Conservation (phyloP, 2,113 vertebrate genomes). For the Hemichromis elongatus region DNA sequence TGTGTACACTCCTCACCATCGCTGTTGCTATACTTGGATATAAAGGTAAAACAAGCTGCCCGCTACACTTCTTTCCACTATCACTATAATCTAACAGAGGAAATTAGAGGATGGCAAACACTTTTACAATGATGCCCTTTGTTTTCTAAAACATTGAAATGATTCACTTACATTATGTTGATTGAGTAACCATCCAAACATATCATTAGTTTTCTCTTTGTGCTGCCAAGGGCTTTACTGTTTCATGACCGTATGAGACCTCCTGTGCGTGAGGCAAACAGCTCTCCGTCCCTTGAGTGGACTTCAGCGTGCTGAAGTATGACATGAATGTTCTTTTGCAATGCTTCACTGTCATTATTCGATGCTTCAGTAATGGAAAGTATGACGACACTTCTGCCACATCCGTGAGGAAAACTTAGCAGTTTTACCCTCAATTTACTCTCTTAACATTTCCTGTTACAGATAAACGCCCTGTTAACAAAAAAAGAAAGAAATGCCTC, state of each 20-base stretch:
- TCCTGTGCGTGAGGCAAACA: background rate
- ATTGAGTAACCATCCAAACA: background rate
- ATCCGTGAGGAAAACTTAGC: background rate
- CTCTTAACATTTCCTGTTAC: background rate
- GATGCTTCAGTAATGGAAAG: conserved; percentile 17
- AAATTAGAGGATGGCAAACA: background rate
- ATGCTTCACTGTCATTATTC: background rate
- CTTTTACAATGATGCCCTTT: background rate
- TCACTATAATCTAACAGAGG: background rate
- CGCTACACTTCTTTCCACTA: background rate
- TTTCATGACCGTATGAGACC: background rate
- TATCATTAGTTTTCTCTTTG: conserved; percentile 11
- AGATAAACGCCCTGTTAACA: background rate
- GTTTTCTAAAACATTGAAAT: background rate
- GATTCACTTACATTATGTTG: background rate
- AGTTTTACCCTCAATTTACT: background rate
- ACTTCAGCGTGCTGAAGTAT: background rate
- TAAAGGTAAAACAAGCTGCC: conserved; percentile 79
- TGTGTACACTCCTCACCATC: conserved; percentile 89
- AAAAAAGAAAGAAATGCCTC: background rate
- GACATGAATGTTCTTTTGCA: background rate
- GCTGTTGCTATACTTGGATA: conserved; percentile 92
- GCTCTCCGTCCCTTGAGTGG: background rate
- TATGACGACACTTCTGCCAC: background rate
- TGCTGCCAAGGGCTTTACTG: conserved; percentile 14